These are phyloP conservation scores for Pammene aurita DNA, from an alignment of 2,888 invertebrate genomes.

Conservation along the genomic window DNA sequence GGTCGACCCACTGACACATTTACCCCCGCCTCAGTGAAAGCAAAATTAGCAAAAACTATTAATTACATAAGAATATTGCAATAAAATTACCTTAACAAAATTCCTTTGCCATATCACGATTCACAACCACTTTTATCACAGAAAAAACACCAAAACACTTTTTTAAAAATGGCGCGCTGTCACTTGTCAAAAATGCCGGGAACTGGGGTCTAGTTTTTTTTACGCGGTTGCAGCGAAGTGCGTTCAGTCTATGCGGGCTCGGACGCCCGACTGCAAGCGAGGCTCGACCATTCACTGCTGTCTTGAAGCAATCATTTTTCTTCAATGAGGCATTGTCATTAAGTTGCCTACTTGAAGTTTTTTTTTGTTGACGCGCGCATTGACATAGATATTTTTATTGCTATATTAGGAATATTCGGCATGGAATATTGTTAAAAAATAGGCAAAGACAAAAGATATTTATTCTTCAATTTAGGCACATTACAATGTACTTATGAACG, in stretches of 20 bases:
- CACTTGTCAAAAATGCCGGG: constrained; percentile 53
- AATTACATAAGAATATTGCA: constrained; percentile 64
- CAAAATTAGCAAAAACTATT: constrained; percentile 58
- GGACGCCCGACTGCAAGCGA: constrained; percentile 52
- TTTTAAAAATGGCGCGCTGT: constrained; percentile 47
- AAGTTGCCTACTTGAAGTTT: constrained; percentile 8
- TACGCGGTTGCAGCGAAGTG: constrained; percentile 39
- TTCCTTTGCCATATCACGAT: constrained; percentile 38
- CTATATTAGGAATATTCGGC: too few relatives aligned
- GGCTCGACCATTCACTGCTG: constrained; percentile 44
- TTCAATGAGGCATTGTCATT: constrained; percentile 24
- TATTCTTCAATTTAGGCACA: too few relatives aligned
- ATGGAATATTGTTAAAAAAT: too few relatives aligned
- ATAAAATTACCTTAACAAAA: constrained; percentile 47
- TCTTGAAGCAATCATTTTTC: constrained; percentile 23
- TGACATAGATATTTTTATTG: too few relatives aligned
- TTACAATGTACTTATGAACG: too few relatives aligned
- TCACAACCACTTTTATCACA: constrained; percentile 19
- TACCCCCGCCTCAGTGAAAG: constrained; percentile 63
- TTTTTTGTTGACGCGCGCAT: constrained; percentile 4
- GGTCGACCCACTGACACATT: constrained; percentile 61
- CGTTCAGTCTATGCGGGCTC: constrained; percentile 54
- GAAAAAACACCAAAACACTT: constrained; percentile 9
- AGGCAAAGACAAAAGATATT: too few relatives aligned
- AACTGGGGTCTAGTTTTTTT: constrained; percentile 35